Conservation (phyloP, 2,113 vertebrate species). For the Equus quagga region DNA sequence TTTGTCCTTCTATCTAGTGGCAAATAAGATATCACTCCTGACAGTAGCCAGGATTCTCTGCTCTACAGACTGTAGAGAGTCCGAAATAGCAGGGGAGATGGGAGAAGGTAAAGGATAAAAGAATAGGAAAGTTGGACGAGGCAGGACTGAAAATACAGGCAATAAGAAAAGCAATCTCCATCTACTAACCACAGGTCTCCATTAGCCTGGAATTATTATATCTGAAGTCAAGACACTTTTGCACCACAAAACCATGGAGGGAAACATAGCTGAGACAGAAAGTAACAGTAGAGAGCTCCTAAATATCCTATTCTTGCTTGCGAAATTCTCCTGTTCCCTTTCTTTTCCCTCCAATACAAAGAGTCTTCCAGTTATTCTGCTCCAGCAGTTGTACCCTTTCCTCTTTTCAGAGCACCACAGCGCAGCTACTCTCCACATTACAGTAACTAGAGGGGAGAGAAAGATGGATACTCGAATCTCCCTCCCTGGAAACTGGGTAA, state of each 20-base stretch:
- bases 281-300: background rate
- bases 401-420: background rate
- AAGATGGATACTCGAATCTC: background rate
- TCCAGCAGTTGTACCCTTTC: background rate
- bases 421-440: background rate
- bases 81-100: background rate
- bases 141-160: background rate
- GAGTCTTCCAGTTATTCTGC: background rate
- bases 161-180: background rate
- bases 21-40: background rate
- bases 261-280: background rate
- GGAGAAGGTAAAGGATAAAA: constrained; percentile 13
- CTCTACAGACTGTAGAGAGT: background rate
- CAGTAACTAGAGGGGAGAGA: background rate
- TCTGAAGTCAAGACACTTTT: background rate
- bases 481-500: background rate
- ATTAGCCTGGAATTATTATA: background rate
- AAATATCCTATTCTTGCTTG: background rate
- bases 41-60: constrained; percentile 22
- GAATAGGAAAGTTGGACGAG: background rate
- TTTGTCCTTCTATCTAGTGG: background rate
- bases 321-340: background rate
- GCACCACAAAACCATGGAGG: constrained; percentile 3
- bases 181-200: background rate
- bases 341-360: background rate